phyloP scores from a whole-genome alignment of 2,888 invertebrate species.

The Leptopterna dolabrata region DNA sequence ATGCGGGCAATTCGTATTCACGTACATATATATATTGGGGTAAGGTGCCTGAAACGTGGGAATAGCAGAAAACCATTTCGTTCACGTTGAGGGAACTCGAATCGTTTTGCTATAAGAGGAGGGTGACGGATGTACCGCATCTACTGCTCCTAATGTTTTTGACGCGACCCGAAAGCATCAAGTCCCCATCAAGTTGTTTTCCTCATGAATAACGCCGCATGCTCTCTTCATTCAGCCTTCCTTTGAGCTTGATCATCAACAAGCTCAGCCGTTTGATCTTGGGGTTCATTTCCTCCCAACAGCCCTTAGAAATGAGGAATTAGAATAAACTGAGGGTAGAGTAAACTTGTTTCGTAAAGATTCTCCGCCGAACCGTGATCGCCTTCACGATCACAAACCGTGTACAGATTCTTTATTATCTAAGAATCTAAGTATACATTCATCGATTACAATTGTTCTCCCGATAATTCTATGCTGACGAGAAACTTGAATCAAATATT shows the following conservation, averaged over 20 bases:
- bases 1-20: no score
- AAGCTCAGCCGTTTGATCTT: neutral
- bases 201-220: neutral
- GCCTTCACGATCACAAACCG: no score
- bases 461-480: no score
- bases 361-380: no score
- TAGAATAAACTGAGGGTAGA: neutral
- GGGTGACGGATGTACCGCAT: neutral
- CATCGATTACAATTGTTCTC: no score
- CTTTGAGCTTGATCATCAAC: neutral
- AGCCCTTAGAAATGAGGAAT: neutral
- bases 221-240: neutral
- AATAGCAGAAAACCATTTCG: neutral
- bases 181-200: neutral
- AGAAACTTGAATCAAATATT: no score
- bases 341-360: neutral
- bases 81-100: neutral
- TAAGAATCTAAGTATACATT: no score
- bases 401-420: no score
- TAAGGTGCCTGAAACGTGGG: no score
- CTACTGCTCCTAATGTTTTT: constrained; percentile 7
- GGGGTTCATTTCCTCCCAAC: constrained; percentile 2
- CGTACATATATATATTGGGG: no score
- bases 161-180: neutral
- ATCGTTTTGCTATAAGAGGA: neutral